Percentiles rank a stretch among this genome's conserved stretches.
Evolutionary conservation across 2,113 vertebrate genomes (phyloP).

Genomic region (Arizona elegans): DNA sequence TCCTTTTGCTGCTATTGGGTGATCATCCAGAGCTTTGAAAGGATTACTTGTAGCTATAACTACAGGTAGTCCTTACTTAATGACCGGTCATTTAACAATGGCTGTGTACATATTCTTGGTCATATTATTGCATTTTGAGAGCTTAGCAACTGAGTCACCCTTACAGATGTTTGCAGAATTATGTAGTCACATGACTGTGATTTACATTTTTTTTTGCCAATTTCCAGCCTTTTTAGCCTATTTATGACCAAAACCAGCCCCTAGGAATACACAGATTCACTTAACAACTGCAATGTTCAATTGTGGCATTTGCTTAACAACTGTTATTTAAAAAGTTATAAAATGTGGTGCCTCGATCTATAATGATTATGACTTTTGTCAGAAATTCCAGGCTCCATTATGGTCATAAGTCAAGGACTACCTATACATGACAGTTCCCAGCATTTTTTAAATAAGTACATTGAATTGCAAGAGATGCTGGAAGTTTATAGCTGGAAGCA

Average conservation of each 20-base stretch:
- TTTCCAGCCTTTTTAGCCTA: neutral
- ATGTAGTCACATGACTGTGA: neutral
- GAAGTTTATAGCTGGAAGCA: neutral
- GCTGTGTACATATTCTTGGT: neutral
- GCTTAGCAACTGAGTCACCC: neutral
- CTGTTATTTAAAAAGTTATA: neutral
- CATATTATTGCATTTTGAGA: neutral
- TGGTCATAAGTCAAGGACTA: neutral
- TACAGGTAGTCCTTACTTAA: neutral
- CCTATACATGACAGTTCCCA: neutral
- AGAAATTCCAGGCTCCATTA: neutral
- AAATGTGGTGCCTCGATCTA: neutral
- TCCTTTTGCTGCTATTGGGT: neutral
- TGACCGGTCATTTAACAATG: neutral
- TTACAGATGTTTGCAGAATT: neutral
- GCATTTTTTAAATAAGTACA: neutral
- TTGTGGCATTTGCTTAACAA: neutral
- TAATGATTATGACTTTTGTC: neutral
- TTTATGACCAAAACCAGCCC: neutral
- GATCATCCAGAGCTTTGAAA: neutral
- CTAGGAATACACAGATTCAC: neutral
- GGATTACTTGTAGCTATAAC: neutral
- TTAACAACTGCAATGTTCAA: neutral
- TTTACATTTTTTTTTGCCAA: neutral
- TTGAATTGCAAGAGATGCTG: neutral